Base-by-base conservation (phyloP, 2,113 vertebrate species). In the Odocoileus virginianus region DNA sequence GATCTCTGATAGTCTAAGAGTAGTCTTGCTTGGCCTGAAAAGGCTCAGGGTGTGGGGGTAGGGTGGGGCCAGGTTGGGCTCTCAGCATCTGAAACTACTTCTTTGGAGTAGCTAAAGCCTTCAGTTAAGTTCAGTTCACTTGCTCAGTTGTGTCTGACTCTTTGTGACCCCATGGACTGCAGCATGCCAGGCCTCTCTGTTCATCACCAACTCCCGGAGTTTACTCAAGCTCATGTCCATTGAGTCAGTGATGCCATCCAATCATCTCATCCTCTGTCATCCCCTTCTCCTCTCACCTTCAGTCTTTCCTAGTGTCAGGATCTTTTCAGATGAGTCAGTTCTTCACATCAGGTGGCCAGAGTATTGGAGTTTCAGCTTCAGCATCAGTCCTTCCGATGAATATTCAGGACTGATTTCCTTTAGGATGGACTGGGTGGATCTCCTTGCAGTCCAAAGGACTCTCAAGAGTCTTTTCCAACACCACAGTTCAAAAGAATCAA, bases 51-150 rank as follows among this genome's bases (percentile, higher is more conserved):
- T 92, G 12, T 95, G 30, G 33, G 50, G 30, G 7, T 43, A 1
- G 54, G 50, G 36, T 40, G 4, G 67, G 60, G 36, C 71, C 3
- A 12, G 43, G 25, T 60, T 95, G 57, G 58, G 16, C 45, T 78
- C 36, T 97, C 28, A 96, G 40, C 83, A 64, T 83, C 40, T 79
- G 47, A 89, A 97, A 89, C n/a, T 91, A 55, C 92, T 96, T n/a
- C 43, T 92, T 67, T 92, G 81, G 85, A 95, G 58, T 91, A 94
- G 84, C 58, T 88, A 82, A 97, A 95, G 12, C 58, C 23, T 97
- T 98, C 64, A 67, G 64, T 36, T 67, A n/a, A 67, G 64, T 67
- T 36, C 33, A 19, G 33, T 67, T 67, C n/a, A 67, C 64, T 67
- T 19, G 17, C 33, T 67, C 33, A 67, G 64, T 67, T 67, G 16